Base-by-base conservation (phyloP, 2,888 invertebrate species). In the Brachylomia viminalis region DNA sequence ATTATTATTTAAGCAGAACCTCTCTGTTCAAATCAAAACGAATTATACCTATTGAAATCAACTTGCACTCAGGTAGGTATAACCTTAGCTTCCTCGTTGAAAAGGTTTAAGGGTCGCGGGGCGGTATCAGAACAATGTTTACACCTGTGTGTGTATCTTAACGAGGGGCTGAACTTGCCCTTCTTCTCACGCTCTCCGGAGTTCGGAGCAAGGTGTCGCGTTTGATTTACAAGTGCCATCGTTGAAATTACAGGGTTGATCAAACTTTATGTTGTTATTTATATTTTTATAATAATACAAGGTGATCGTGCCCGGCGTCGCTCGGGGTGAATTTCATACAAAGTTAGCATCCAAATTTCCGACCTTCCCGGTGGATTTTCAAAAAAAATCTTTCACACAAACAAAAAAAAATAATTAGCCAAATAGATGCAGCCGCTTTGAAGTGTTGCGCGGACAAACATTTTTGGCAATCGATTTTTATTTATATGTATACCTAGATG, bases 151-250 rank as follows among this genome's bases (percentile, higher is more conserved):
- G 87, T 82, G 88, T 89, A 79, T 88, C 91, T 85, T 91, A 89
- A 92, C 89, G 86, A 90, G 91, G 92, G 93, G 92, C 88, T 91
- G 89, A 88, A 88, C 88, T 87, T 87, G 87, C 87, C 87, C 90
- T 92, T 92, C 91, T 93, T 93, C 93, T 92, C 93, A 93, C 92
- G 93, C 89, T 92, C 87, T 77, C 82, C 47, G 42, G 45, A 62
- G 56, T 75, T 68, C 66, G 67, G 23, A 68, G 82, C 76, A 78
- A 80, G 78, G 80, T 80, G 78, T 65, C 86, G 73, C 77, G 65
- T 80, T 83, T 85, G 77, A 86, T 79, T 82, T 87, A 88, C 88
- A 87, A 89, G 87, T 87, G 88, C 72, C 77, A 84, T 79, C 86
- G 62, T 74, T 58, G 49, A 73, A 71, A 68, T 72, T 66, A 83